phyloP scores from a whole-genome alignment of 2,797 vertebrate species.

The Channallabes apus region DNA sequence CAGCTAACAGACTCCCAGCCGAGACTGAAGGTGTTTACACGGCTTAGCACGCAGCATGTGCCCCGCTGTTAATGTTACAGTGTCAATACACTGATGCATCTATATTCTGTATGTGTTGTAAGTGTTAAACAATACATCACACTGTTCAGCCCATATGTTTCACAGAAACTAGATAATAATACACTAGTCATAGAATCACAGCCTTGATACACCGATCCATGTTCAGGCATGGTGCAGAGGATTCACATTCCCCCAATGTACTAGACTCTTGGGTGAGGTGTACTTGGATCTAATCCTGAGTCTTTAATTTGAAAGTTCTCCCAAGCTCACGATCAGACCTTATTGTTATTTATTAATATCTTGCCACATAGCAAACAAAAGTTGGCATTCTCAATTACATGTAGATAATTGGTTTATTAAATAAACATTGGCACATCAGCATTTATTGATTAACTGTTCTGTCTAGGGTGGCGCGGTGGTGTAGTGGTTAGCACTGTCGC shows the following conservation, averaged over 20 bases:
- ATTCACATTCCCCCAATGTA: too few species aligned
- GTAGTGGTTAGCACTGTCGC: too few species aligned
- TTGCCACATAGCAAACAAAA: not conserved
- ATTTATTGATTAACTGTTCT: not conserved
- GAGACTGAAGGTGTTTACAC: conserved; percentile 41
- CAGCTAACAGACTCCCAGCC: conserved; percentile 63
- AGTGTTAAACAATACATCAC: not conserved
- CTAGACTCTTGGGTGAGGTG: too few species aligned
- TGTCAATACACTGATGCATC: conserved; percentile 10
- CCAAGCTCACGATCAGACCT: not conserved
- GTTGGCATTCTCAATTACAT: not conserved
- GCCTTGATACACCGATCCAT: not conserved
- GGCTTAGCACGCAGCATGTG: conserved; percentile 17
- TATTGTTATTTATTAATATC: not conserved
- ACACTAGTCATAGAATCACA: not conserved
- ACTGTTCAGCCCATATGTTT: not conserved
- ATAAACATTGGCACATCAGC: not conserved
- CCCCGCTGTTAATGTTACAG: conserved; percentile 33
- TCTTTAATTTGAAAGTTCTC: too few species aligned
- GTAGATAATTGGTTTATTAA: not conserved
- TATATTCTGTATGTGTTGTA: conserved; percentile 1
- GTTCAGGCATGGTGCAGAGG: too few species aligned
- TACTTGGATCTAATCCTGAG: too few species aligned
- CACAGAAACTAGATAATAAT: not conserved
- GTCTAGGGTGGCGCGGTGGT: too few species aligned